Evolutionary conservation across 1,140 invertebrate genomes (phyloP).

Genomic region (Drosophila trapezifrons): DNA sequence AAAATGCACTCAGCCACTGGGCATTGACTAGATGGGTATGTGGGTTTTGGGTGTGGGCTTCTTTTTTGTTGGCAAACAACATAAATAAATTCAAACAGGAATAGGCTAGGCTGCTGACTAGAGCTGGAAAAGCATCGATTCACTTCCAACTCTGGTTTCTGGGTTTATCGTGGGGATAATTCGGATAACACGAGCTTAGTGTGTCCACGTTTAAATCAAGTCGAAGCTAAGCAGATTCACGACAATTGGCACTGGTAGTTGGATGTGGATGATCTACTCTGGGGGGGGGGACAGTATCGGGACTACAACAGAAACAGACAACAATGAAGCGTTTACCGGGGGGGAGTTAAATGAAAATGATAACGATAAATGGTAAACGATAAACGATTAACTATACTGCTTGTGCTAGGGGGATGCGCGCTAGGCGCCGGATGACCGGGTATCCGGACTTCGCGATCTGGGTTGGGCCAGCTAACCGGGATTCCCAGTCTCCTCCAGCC

Average conservation of each 20-base stretch:
- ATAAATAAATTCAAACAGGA: slow-evolving; percentile 42
- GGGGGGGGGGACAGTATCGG: slow-evolving; percentile 3
- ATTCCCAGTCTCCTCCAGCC: slow-evolving; percentile 14
- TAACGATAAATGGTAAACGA: slow-evolving; percentile 5
- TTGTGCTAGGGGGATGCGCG: slow-evolving; percentile 54
- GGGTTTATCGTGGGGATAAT: not conserved
- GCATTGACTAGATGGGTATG: slow-evolving; percentile 71
- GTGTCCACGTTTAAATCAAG: slow-evolving; percentile 6
- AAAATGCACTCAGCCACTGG: slow-evolving; percentile 72
- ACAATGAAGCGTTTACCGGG: slow-evolving; percentile 65
- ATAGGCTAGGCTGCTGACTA: slow-evolving; percentile 8
- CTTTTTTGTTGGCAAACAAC: slow-evolving; percentile 55
- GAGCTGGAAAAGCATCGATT: slow-evolving; percentile 1
- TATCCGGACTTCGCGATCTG: slow-evolving; percentile 12
- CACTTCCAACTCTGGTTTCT: not conserved
- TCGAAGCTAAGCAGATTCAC: slow-evolving; percentile 32
- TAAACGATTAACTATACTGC: slow-evolving; percentile 30
- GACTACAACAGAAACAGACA: slow-evolving; percentile 63
- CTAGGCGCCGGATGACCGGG: slow-evolving; percentile 52
- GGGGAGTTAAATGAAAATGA: slow-evolving; percentile 47
- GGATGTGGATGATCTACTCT: slow-evolving; percentile 49
- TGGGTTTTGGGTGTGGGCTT: slow-evolving; percentile 2
- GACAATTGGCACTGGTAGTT: slow-evolving; percentile 71
- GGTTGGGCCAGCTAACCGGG: slow-evolving; percentile 15
- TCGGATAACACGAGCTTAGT: slow-evolving; percentile 5